A percentile compares a stretch with the other conserved stretches of the same genome.
Evolutionary conservation across 2,113 vertebrate species (phyloP).

Genomic region (Eclectus roratus): DNA sequence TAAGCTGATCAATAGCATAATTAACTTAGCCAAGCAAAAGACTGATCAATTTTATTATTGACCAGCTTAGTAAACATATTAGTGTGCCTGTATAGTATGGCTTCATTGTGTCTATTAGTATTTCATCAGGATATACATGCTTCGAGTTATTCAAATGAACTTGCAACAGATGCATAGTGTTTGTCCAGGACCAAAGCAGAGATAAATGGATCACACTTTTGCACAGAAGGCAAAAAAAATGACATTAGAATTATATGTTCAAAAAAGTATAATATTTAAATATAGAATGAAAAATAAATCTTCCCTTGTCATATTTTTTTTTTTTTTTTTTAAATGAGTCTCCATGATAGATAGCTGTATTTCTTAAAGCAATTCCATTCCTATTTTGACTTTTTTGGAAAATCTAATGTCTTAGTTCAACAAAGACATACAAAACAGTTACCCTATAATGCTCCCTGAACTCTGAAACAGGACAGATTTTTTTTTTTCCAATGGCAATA

Average conservation of each 20-base stretch:
- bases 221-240: neutral
- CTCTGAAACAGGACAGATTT: neutral
- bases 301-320: neutral
- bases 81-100: constrained; percentile 25
- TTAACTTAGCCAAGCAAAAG: constrained; percentile 62
- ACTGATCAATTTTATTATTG: constrained; percentile 77
- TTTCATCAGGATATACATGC: constrained; percentile 15
- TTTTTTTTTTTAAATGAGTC: neutral
- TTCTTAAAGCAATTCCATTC: neutral
- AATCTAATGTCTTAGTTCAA: neutral
- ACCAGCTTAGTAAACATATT: constrained; percentile 67
- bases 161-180: constrained; percentile 14
- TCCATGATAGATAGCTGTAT: neutral
- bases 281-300: constrained; percentile 12
- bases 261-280: constrained; percentile 24
- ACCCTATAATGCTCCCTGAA: neutral
- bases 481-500: neutral
- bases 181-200: neutral
- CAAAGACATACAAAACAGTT: neutral
- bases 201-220: constrained; percentile 9
- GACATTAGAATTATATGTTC: neutral
- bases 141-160: constrained; percentile 40
- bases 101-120: constrained; percentile 29
- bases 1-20: constrained; percentile 74
- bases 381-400: neutral